Base-by-base conservation (phyloP, 2,888 invertebrate species). In the Polydrusus cervinus region DNA sequence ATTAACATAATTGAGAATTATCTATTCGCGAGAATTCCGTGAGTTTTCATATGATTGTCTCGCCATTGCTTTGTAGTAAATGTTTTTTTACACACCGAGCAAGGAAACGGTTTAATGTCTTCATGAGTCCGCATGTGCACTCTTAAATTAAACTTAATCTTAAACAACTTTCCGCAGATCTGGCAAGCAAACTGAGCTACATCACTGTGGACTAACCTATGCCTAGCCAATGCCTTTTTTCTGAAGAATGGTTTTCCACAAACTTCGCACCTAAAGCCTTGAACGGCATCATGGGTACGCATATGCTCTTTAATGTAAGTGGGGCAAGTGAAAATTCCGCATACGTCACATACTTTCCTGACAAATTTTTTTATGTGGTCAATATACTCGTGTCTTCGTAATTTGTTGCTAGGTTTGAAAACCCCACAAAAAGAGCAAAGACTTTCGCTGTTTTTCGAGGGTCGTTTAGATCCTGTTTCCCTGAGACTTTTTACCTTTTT, bases 101-200 rank as follows among this genome's bases (percentile, higher is more conserved):
- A 81, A 43, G 70, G 62, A 64, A 79, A 81, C 8, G 80, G 80
- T 20, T 80, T 80, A 14, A 78, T 75, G 9, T 68, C 78, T 16
- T 80, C 79, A 55, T 81, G 81, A 9, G 68, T 77, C 6, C 79
- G 70, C 77, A 77, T 78, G 61, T 81, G 82, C 49, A 81, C 80
- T 47, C 78, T 67, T 71, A 88, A 81, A 79, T 87, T 87, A 69
- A 86, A 85, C 30, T 86, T 85, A 1, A 86, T 86, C 71, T 87
- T 87, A 75, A 90, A 90, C 0, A 83, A 85, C 79, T 88, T 89
- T n/a, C 87, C 85, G 78, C 91, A 90, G 0, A 88, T 79, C 7
- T 86, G 81, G 74, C 90, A 90, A 16, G 83, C 83, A 49, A 70
- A 75, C 47, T 71, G 66, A 7, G 74, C 77, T 13, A 71, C 71